Evolutionary conservation across 1,140 invertebrate species (phyloP).

Genomic region (Archivesica marissinica): DNA sequence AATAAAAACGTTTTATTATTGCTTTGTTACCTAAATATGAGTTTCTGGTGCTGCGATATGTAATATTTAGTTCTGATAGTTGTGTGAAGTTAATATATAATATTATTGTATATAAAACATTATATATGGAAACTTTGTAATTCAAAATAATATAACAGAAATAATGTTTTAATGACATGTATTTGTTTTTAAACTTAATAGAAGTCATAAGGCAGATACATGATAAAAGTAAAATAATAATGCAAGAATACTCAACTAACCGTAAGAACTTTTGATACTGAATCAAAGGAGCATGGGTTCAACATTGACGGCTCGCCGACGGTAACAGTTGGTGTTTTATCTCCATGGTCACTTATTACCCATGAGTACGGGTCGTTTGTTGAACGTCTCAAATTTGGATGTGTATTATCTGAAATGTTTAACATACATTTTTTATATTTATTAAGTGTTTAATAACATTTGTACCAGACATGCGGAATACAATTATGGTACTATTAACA

Average conservation of each 20-base stretch:
- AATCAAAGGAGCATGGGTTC: not conserved
- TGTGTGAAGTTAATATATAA: too few species aligned
- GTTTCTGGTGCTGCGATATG: too few species aligned
- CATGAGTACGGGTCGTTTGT: not conserved
- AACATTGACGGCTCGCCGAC: not conserved
- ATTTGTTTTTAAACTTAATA: not conserved
- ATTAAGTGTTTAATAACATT: not conserved
- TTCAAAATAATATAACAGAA: not conserved
- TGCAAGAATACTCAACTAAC: not conserved
- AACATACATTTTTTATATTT: not conserved
- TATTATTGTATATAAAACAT: too few species aligned
- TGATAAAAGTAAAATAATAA: not conserved
- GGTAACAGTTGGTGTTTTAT: not conserved
- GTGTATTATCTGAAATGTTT: not conserved
- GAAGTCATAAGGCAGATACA: not conserved
- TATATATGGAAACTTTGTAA: not conserved
- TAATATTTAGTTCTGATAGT: too few species aligned
- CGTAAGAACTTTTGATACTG: not conserved
- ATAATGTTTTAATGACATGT: not conserved
- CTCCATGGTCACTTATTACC: not conserved
- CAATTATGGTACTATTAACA: not conserved
- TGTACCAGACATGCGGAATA: not conserved
- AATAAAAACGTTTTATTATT: too few species aligned
- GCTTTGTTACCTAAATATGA: too few species aligned
- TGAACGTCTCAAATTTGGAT: not conserved